Conservation (phyloP, 2,797 vertebrate species). For the Phrynocephalus forsythii region DNA sequence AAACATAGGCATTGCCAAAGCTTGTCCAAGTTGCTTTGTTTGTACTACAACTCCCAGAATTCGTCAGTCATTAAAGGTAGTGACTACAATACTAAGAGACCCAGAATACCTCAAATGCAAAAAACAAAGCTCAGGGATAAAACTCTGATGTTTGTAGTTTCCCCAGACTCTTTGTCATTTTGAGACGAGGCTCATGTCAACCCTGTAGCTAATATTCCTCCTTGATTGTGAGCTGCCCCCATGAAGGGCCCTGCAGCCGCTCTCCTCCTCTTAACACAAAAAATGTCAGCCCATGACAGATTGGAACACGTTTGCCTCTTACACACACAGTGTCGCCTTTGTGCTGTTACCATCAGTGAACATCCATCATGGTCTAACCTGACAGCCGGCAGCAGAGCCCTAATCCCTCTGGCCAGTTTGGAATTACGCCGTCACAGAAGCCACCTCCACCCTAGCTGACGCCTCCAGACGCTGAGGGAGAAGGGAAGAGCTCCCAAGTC, state of each 20-base stretch:
- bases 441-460: neutral
- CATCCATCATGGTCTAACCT: constrained; percentile 94
- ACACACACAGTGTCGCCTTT: constrained; percentile 86
- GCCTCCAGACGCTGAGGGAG: neutral
- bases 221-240: constrained; percentile 50
- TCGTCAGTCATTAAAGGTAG: neutral
- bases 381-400: constrained; percentile 88
- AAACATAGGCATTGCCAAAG: rapidly evolving
- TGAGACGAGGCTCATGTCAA: constrained; percentile 68
- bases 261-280: constrained; percentile 27
- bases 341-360: constrained; percentile 90
- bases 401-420: constrained; percentile 76
- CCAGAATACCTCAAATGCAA: neutral
- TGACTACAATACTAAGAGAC: neutral
- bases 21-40: no score
- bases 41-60: neutral
- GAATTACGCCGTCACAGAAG: constrained; percentile 1
- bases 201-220: constrained; percentile 8
- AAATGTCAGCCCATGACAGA: constrained; percentile 85
- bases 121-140: constrained; percentile 3
- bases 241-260: constrained; percentile 27
- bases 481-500: neutral
- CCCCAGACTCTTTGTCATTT: constrained; percentile 58
- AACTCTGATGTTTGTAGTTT: neutral
- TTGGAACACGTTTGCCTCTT: constrained; percentile 86